Percentiles rank a stretch among this genome's conserved stretches.
These are phyloP conservation scores for Phyllopteryx taeniolatus DNA, from an alignment of 2,113 vertebrate genomes.

Conservation along the genomic window DNA sequence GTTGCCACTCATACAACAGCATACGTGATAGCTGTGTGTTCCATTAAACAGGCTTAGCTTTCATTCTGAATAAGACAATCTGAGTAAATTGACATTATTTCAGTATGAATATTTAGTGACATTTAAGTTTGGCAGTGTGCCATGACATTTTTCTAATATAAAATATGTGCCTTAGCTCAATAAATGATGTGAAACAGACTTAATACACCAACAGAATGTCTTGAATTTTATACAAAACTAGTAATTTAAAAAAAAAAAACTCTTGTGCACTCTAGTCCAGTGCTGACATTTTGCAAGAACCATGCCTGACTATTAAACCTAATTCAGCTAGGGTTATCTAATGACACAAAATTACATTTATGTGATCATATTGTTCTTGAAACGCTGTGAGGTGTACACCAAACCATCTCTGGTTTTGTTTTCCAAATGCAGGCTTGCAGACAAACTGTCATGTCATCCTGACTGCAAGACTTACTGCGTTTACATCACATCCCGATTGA, in stretches of 20 bases:
- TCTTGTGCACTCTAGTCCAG: not conserved
- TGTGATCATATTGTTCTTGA: not conserved
- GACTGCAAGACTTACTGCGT: constrained; percentile 40
- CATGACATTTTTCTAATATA: not conserved
- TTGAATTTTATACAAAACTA: not conserved
- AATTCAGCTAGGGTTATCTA: not conserved
- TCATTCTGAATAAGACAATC: not conserved
- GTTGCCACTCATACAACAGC: not conserved
- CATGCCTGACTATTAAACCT: not conserved
- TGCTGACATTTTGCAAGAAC: not conserved
- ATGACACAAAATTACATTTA: not conserved
- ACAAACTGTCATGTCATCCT: constrained; percentile 65
- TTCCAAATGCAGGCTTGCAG: not conserved
- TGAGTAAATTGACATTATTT: not conserved
- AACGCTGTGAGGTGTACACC: not conserved
- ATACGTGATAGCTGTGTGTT: no score
- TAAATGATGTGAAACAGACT: not conserved
- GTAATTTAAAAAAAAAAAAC: not conserved
- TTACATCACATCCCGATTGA: constrained; percentile 29
- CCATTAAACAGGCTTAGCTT: not conserved
- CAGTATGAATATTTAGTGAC: not conserved
- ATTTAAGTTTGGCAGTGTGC: not conserved
- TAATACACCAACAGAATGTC: not conserved
- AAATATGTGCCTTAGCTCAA: not conserved
- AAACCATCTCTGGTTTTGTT: not conserved